Percentiles rank a stretch among this genome's conserved stretches.
Conservation (phyloP, 2,113 vertebrate genomes). For the Mellivora capensis region DNA sequence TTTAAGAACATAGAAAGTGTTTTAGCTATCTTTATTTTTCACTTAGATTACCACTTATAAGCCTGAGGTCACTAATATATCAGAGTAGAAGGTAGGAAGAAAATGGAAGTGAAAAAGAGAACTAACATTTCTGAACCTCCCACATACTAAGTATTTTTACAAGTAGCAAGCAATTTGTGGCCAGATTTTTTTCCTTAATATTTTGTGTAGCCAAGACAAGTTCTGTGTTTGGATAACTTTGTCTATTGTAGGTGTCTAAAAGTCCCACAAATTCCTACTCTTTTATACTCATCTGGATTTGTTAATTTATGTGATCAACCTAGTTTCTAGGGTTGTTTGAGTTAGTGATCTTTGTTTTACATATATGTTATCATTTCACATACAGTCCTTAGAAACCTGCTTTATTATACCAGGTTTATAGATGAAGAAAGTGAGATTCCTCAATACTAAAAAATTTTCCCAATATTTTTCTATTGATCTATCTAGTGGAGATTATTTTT, state of each 20-base stretch:
- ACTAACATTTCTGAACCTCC: background rate
- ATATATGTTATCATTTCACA: background rate
- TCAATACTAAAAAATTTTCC: background rate
- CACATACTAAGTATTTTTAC: background rate
- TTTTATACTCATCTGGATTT: background rate
- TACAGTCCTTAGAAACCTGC: background rate
- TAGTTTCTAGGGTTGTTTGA: background rate
- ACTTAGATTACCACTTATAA: background rate
- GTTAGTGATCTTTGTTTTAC: background rate
- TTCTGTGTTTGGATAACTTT: background rate
- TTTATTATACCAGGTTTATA: background rate
- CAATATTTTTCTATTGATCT: background rate
- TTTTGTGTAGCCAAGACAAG: background rate
- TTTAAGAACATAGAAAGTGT: background rate
- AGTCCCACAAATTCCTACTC: background rate
- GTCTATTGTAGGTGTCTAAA: background rate
- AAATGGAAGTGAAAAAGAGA: background rate
- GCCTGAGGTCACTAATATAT: background rate
- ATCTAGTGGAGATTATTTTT: background rate
- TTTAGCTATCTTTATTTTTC: background rate
- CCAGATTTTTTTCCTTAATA: background rate
- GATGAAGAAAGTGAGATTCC: background rate
- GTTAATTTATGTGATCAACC: background rate
- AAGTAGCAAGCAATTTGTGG: background rate
- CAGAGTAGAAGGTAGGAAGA: background rate